Base-by-base conservation (phyloP, 1,140 invertebrate genomes). In the Battus philenor region DNA sequence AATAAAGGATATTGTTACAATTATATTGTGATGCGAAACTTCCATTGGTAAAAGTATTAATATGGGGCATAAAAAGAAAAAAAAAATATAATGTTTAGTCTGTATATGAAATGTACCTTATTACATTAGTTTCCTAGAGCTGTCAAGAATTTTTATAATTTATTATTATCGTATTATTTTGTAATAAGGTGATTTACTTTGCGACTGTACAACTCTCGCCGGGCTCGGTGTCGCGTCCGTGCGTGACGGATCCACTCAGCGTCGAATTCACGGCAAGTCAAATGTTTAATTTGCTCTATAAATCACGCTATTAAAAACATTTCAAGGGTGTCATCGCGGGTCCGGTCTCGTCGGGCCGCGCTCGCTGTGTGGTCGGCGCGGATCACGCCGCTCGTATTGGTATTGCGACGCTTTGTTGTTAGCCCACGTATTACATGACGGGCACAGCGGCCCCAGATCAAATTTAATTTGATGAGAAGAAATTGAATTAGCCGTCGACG, bases 211-310 rank as follows among this genome's bases (percentile, higher is more conserved):
- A 5, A 32, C 29, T 20, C 10, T 44, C 44, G 51, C 44, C 47
- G 47, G 48, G 53, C 44, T 50, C 62, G 31, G 41, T 55, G 59
- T 63, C 59, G 34, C 58, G 73, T 72, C 72, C 76, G 77, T 83
- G 79, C 76, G 76, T 83, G 75, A 71, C 79, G 48, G 75, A 80
- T 83, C 67, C 75, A 79, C 77, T 83, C 79, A 83, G 65, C 68
- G 61, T 68, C 71, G 68, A 74, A 83, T 83, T 83, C 79, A 83
- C 77, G 77, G 47, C 75, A 81, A 83, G 73, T 83, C 79, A 83
- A 83, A 83, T 83, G 79, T 83, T 83, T 83, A 83, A 83, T 83
- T 83, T 83, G 77, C 68, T 81, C 79, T 83, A 83, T 83, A 81
- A 83, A 83, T 83, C 79, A 83, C 69, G 75, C 76, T 66, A 83